A percentile compares a stretch with the other conserved stretches of the same genome.
phyloP scores from a whole-genome alignment of 2,888 invertebrate genomes.

The Tiliacea citrago region DNA sequence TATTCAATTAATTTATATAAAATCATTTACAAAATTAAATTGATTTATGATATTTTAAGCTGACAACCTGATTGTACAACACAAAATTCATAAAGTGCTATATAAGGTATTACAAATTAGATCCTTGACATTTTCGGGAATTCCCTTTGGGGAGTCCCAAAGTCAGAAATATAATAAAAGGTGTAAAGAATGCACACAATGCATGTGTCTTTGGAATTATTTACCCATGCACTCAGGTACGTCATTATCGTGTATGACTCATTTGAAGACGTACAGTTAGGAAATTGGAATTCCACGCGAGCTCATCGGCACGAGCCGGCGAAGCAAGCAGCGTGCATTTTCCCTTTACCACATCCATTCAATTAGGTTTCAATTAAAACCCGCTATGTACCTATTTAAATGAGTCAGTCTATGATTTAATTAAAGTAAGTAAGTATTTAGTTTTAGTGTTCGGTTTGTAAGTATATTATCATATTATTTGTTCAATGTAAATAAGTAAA shows the following conservation, averaged over 20 bases:
- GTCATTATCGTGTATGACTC: slow-evolving; percentile 29
- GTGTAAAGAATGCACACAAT: background rate
- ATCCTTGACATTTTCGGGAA: background rate
- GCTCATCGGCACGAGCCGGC: slow-evolving; percentile 1
- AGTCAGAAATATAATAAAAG: background rate
- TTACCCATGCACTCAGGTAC: background rate
- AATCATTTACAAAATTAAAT: too few species aligned
- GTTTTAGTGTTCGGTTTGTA: too few species aligned
- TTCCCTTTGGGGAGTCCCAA: background rate
- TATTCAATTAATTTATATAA: too few species aligned
- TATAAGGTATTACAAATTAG: too few species aligned
- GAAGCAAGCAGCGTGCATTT: slow-evolving; percentile 12
- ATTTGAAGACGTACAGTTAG: slow-evolving; percentile 10
- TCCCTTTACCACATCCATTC: slow-evolving; percentile 21
- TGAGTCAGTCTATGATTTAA: slow-evolving; percentile 9
- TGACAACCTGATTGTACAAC: too few species aligned
- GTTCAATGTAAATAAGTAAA: too few species aligned
- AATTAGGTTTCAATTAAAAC: slow-evolving; percentile 13
- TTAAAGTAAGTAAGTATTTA: too few species aligned
- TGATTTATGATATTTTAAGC: too few species aligned
- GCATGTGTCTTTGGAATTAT: background rate
- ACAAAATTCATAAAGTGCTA: too few species aligned
- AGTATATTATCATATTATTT: too few species aligned
- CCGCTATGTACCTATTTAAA: background rate
- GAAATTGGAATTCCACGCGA: slow-evolving; percentile 29